Evolutionary conservation across 2,113 vertebrate species (phyloP).

Genomic region (Mus spicilegus): DNA sequence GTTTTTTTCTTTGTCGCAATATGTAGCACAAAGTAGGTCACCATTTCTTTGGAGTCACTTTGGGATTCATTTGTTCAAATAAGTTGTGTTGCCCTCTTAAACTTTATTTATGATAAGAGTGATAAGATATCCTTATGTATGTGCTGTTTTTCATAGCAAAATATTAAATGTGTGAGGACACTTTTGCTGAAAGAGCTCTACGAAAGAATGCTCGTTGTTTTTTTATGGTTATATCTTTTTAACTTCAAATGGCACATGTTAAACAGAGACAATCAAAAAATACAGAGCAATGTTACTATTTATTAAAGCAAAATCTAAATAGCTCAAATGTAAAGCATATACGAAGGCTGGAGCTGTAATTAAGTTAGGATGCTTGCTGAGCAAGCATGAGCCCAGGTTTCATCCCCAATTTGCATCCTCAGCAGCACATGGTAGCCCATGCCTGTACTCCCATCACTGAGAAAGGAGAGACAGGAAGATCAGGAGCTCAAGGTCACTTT

Average conservation of each 20-base stretch:
- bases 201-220: background rate
- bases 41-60: background rate
- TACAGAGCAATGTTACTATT: conserved; percentile 10
- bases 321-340: conserved; percentile 15
- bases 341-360: background rate
- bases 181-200: background rate
- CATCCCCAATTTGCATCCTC: too few species aligned
- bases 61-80: background rate
- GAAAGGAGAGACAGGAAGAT: background rate
- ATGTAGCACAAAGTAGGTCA: background rate
- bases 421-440: background rate
- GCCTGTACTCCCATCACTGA: background rate
- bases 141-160: conserved; percentile 25
- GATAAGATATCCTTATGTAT: background rate
- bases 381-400: too few species aligned
- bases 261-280: background rate
- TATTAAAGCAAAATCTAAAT: conserved; percentile 30
- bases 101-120: background rate
- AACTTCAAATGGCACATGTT: background rate
- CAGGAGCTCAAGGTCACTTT: too few species aligned
- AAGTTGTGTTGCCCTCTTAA: conserved; percentile 13
- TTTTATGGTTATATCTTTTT: background rate
- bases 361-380: background rate
- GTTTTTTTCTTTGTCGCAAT: background rate
- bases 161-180: background rate